Percentiles rank a stretch among this genome's conserved stretches.
Conservation (phyloP, 2,113 vertebrate species). For the Coturnix japonica region DNA sequence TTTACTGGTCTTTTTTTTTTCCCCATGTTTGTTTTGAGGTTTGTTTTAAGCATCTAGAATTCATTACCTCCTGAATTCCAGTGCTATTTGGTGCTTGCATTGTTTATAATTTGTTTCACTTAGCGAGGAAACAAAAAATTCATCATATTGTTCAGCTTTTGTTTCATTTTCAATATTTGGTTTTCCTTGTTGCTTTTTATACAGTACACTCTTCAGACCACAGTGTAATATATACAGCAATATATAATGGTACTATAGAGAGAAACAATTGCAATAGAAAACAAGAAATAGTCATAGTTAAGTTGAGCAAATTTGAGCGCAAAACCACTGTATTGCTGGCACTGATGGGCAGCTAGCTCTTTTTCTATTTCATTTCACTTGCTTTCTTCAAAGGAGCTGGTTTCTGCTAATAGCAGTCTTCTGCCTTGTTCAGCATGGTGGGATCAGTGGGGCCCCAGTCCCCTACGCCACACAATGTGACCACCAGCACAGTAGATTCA, state of each 20-base stretch:
- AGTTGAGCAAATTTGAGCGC: not conserved
- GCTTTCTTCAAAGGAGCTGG: not conserved
- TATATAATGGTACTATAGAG: not conserved
- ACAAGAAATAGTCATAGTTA: not conserved
- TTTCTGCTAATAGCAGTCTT: not conserved
- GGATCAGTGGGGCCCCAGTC: not conserved
- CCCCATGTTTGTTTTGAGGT: not conserved
- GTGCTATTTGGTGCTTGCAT: not conserved
- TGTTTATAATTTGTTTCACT: not conserved
- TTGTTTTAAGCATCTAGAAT: not conserved
- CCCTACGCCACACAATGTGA: rapidly evolving
- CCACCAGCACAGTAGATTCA: not conserved
- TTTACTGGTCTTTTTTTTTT: not conserved
- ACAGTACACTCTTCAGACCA: not conserved
- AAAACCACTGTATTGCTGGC: not conserved
- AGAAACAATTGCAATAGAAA: not conserved
- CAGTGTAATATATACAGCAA: not conserved
- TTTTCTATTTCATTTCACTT: not conserved
- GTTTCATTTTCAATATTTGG: not conserved
- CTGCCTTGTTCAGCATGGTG: not conserved
- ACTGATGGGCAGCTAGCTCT: not conserved
- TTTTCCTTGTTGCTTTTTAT: not conserved
- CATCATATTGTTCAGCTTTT: not conserved
- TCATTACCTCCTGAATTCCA: not conserved
- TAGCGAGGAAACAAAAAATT: not conserved